phyloP scores from a whole-genome alignment of 2,113 vertebrate species.

The Cebidichthys violaceus region DNA sequence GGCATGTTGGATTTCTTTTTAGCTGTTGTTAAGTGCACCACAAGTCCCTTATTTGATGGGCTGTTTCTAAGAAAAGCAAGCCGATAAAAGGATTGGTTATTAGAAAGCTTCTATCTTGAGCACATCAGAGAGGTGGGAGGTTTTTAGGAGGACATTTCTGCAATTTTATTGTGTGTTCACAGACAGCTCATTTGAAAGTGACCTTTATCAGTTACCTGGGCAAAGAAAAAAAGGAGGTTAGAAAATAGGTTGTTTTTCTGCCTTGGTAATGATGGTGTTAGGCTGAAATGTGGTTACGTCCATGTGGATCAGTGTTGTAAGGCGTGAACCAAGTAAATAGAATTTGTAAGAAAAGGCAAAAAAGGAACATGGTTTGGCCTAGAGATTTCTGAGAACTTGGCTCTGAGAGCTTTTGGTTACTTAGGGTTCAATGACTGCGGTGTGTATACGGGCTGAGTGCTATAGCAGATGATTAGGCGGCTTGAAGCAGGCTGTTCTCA shows the following conservation, averaged over 20 bases:
- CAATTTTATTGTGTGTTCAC: neutral
- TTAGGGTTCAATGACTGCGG: neutral
- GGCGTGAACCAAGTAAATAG: neutral
- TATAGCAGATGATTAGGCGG: neutral
- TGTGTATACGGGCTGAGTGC: neutral
- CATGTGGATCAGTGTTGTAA: neutral
- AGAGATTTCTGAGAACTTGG: neutral
- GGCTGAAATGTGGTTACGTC: neutral
- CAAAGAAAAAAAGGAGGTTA: neutral
- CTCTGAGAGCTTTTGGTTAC: neutral
- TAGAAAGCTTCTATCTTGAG: slow-evolving; percentile 34
- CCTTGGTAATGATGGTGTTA: neutral
- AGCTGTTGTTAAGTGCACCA: slow-evolving; percentile 61
- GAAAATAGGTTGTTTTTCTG: neutral
- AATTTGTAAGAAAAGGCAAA: neutral
- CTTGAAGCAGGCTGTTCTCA: neutral
- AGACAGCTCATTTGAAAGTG: slow-evolving; percentile 2
- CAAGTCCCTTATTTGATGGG: slow-evolving; percentile 49
- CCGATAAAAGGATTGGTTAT: slow-evolving; percentile 35
- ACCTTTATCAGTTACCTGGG: neutral
- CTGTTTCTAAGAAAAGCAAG: slow-evolving; percentile 38
- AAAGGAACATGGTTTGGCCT: neutral
- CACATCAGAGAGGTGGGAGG: slow-evolving; percentile 9
- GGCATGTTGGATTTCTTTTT: slow-evolving; percentile 63
- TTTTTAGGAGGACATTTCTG: slow-evolving; percentile 7